These are phyloP conservation scores for Fabriciana adippe DNA, from an alignment of 2,888 invertebrate genomes.

Conservation along the genomic window DNA sequence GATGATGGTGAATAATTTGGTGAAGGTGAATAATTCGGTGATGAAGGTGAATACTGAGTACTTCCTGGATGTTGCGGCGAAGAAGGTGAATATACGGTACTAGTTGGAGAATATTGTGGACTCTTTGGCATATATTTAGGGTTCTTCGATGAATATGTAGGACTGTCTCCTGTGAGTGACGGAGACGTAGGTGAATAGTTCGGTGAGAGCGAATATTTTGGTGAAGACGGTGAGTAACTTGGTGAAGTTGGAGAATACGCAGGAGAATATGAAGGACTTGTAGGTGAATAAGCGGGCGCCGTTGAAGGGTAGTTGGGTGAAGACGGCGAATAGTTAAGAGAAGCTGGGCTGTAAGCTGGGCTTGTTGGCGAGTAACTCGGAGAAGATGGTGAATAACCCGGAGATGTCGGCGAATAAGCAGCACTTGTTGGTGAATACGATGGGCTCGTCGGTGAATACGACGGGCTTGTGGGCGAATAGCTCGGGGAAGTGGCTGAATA, in stretches of 20 bases:
- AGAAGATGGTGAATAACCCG: slow-evolving; percentile 88
- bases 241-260: slow-evolving; percentile 92
- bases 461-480: slow-evolving; percentile 89
- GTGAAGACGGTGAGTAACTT: slow-evolving; percentile 90
- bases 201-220: slow-evolving; percentile 91
- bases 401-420: slow-evolving; percentile 89
- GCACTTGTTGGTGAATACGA: slow-evolving; percentile 89
- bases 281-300: slow-evolving; percentile 90
- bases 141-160: slow-evolving; percentile 92
- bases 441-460: slow-evolving; percentile 87
- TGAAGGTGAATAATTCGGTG: slow-evolving; percentile 86
- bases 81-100: slow-evolving; percentile 87
- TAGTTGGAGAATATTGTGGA: slow-evolving; percentile 89
- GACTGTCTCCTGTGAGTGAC: slow-evolving; percentile 88
- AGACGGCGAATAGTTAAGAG: slow-evolving; percentile 90
- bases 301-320: slow-evolving; percentile 92
- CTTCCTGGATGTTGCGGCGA: slow-evolving; percentile 88
- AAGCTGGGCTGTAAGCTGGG: slow-evolving; percentile 86
- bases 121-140: slow-evolving; percentile 93
- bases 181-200: slow-evolving; percentile 93
- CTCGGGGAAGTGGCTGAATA: slow-evolving; percentile 87
- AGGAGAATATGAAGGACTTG: slow-evolving; percentile 90
- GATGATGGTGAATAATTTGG: slow-evolving; percentile 90
- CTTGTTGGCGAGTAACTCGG: slow-evolving; percentile 93
- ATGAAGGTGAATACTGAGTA: slow-evolving; percentile 87